These are phyloP conservation scores for Gambelia wislizenii DNA, from an alignment of 2,797 vertebrate genomes.

Conservation along the genomic window DNA sequence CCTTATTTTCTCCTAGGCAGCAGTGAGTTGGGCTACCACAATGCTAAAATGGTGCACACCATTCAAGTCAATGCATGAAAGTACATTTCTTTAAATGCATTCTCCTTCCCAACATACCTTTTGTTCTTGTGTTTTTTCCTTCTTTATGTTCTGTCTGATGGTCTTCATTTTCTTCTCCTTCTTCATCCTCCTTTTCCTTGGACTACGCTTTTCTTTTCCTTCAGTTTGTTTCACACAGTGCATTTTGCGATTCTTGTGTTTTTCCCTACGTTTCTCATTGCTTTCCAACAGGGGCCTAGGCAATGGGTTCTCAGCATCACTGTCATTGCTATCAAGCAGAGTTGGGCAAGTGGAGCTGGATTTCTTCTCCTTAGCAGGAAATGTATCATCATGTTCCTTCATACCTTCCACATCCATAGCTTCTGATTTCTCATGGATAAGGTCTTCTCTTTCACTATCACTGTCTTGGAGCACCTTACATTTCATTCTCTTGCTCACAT, in stretches of 20 bases:
- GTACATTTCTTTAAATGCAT: neutral
- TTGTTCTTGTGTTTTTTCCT: slow-evolving; percentile 70
- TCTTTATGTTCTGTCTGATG: slow-evolving; percentile 79
- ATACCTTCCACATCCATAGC: slow-evolving; percentile 64
- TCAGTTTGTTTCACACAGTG: slow-evolving; percentile 25
- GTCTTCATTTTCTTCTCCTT: slow-evolving; percentile 80
- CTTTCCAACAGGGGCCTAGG: slow-evolving; percentile 21
- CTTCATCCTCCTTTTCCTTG: slow-evolving; percentile 73
- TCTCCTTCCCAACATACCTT: slow-evolving; percentile 63
- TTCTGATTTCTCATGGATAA: neutral
- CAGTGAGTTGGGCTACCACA: neutral
- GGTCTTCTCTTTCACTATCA: slow-evolving; percentile 85
- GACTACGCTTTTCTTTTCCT: slow-evolving; percentile 61
- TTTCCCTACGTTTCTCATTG: slow-evolving; percentile 51
- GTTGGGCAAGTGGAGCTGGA: slow-evolving; percentile 53
- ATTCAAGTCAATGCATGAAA: neutral
- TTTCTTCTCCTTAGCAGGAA: slow-evolving; percentile 53
- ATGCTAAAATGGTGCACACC: neutral
- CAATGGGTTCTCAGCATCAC: slow-evolving; percentile 67
- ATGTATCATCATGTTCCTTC: slow-evolving; percentile 49
- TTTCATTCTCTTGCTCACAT: slow-evolving; percentile 82
- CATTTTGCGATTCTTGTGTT: slow-evolving; percentile 35
- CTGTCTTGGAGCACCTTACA: slow-evolving; percentile 87
- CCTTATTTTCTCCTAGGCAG: neutral
- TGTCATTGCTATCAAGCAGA: slow-evolving; percentile 81